Conservation (phyloP, 2,113 vertebrate genomes). For the Steatornis caripensis region DNA sequence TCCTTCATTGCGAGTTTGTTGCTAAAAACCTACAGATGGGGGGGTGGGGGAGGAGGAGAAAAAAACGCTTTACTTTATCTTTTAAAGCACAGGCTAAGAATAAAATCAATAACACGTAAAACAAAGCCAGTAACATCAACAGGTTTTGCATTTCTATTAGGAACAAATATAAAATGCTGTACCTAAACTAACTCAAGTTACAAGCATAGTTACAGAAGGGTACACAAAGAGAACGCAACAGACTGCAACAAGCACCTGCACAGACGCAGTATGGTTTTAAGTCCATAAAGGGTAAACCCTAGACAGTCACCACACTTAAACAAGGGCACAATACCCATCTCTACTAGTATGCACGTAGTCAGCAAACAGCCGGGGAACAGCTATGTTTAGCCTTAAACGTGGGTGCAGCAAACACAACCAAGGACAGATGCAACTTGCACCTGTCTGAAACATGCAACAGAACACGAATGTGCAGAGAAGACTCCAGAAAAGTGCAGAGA, state of each 20-base stretch:
- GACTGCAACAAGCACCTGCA: background rate
- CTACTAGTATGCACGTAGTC: background rate
- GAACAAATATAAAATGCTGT: background rate
- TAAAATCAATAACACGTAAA: background rate
- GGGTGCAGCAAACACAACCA: slow-evolving; percentile 19
- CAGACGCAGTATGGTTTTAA: background rate
- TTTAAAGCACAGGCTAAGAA: background rate
- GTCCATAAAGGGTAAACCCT: background rate
- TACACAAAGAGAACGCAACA: background rate
- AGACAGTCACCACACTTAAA: background rate
- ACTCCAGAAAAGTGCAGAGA: background rate
- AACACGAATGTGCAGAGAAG: background rate
- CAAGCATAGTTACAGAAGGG: background rate
- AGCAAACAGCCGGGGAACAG: background rate
- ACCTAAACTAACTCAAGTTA: background rate
- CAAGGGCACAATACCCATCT: background rate
- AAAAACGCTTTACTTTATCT: background rate
- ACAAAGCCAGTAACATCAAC: background rate
- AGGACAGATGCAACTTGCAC: slow-evolving; percentile 3
- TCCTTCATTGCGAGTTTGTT: slow-evolving; percentile 83
- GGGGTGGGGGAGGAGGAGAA: too few species aligned
- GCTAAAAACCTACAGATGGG: slow-evolving; percentile 61
- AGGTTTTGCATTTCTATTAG: background rate
- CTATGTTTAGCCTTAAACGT: slow-evolving; percentile 48
- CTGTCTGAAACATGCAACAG: background rate